Conservation (phyloP, 2,888 invertebrate genomes). For the Mesorhabditis sp. region DNA sequence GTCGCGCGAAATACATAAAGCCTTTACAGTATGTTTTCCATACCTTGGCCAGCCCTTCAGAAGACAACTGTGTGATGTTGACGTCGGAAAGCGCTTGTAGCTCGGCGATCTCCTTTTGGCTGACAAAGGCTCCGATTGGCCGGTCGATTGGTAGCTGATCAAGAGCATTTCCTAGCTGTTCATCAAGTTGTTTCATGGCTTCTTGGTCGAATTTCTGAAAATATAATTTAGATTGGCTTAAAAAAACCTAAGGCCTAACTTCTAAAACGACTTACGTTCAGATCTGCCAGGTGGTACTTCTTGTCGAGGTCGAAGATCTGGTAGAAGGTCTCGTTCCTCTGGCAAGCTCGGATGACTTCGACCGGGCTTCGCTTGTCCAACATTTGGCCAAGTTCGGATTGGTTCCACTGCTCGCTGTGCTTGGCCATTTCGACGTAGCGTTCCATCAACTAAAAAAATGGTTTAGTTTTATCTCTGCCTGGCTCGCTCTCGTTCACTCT, state of each 20-base stretch:
- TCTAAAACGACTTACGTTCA: constrained; percentile 22
- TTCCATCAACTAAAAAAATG: constrained; percentile 44
- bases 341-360: constrained; percentile 48
- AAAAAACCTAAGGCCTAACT: not conserved
- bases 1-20: not conserved
- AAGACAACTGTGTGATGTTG: constrained; percentile 33
- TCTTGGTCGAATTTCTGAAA: constrained; percentile 33
- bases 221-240: not conserved
- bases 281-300: constrained; percentile 43
- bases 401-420: constrained; percentile 14
- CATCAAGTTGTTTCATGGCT: constrained; percentile 26
- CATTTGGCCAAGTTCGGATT: constrained; percentile 20
- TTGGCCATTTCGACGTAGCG: constrained; percentile 42
- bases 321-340: constrained; percentile 50
- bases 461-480: not conserved
- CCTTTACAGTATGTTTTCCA: not conserved
- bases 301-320: constrained; percentile 49
- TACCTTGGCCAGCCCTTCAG: constrained; percentile 29
- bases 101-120: constrained; percentile 18
- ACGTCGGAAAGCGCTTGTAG: constrained; percentile 31
- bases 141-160: constrained; percentile 28
- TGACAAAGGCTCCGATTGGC: constrained; percentile 18
- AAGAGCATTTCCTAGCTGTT: constrained; percentile 23
- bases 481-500: not conserved
- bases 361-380: constrained; percentile 35